These are phyloP conservation scores for Phyllopteryx taeniolatus DNA, from an alignment of 2,113 vertebrate genomes.

Conservation along the genomic window DNA sequence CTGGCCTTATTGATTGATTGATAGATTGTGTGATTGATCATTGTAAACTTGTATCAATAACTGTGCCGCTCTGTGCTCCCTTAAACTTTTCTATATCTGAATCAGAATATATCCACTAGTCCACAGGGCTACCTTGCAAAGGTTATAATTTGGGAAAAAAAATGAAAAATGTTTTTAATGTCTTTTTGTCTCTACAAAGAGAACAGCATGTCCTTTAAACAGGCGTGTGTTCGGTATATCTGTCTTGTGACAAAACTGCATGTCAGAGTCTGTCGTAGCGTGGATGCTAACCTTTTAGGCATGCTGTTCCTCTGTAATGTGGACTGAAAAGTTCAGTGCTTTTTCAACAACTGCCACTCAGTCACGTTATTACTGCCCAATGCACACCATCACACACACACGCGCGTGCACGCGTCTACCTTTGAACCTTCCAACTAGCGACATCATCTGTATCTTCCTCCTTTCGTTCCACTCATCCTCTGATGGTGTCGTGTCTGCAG, in stretches of 20 bases:
- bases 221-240: not conserved
- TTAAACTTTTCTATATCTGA: too few species aligned
- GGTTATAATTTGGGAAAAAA: not conserved
- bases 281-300: slow-evolving; percentile 63
- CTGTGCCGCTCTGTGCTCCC: too few species aligned
- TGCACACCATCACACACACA: slow-evolving; percentile 5
- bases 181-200: not conserved
- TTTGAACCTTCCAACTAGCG: slow-evolving; percentile 88
- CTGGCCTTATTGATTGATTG: too few species aligned
- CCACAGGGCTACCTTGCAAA: not conserved
- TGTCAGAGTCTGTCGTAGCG: slow-evolving; percentile 30
- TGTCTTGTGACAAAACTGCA: slow-evolving; percentile 25
- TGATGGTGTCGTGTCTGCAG: slow-evolving; percentile 80
- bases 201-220: not conserved
- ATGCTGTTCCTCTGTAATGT: slow-evolving; percentile 85
- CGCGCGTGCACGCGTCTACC: slow-evolving; percentile 72
- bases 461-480: slow-evolving; percentile 93
- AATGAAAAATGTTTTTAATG: not conserved
- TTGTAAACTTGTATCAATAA: too few species aligned
- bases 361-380: slow-evolving; percentile 70
- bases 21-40: too few species aligned
- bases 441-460: slow-evolving; percentile 89
- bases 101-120: too few species aligned
- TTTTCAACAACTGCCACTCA: slow-evolving; percentile 94
- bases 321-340: slow-evolving; percentile 97